Evolutionary conservation across 1,140 invertebrate genomes (phyloP).

Genomic region (Eumaeus atala): DNA sequence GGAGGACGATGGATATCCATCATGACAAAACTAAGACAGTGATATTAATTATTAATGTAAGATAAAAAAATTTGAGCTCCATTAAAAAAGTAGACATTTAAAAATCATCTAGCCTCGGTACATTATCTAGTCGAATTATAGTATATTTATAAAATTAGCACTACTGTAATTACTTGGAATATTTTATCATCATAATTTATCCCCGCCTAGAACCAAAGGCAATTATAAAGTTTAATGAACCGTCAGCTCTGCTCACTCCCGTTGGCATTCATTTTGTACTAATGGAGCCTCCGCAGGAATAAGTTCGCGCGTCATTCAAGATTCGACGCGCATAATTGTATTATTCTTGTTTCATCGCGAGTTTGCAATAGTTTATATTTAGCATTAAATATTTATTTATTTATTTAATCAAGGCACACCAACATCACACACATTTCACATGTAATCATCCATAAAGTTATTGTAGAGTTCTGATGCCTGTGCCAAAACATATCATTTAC

Average conservation of each 20-base stretch:
- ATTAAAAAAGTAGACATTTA: too few species aligned
- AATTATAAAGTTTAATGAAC: conserved; percentile 47
- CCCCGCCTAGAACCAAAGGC: conserved; percentile 24
- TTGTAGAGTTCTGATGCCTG: too few species aligned
- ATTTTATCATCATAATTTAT: conserved; percentile 15
- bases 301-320: conserved; percentile 16
- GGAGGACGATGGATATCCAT: too few species aligned
- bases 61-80: too few species aligned
- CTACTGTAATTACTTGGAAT: conserved; percentile 11
- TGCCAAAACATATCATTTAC: too few species aligned
- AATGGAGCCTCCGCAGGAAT: conserved; percentile 23
- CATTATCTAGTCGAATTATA: too few species aligned
- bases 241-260: conserved; percentile 25
- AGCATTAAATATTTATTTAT: conserved; percentile 16
- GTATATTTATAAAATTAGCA: conserved; percentile 9
- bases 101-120: too few species aligned
- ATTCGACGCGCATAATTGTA: conserved; percentile 17
- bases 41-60: too few species aligned
- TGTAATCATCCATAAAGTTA: too few species aligned
- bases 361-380: conserved; percentile 10
- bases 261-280: conserved; percentile 25
- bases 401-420: background rate
- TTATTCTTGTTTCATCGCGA: conserved; percentile 16
- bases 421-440: too few species aligned
- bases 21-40: too few species aligned